Conservation (phyloP, 2,797 vertebrate species). For the Eospalax fontanierii region DNA sequence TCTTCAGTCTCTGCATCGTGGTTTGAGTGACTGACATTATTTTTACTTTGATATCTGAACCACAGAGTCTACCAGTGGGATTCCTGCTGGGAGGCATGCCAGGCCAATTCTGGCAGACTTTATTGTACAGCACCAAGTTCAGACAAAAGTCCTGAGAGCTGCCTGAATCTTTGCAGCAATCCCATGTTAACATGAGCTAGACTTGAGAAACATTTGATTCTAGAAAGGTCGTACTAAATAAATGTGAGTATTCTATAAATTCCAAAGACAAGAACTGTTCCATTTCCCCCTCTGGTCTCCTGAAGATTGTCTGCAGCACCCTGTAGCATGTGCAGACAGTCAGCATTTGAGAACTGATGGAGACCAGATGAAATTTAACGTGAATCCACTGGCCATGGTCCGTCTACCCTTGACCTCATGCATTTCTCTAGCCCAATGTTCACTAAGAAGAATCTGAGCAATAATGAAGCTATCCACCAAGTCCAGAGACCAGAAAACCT, state of each 20-base stretch:
- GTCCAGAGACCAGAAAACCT: slow-evolving; percentile 28
- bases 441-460: slow-evolving; percentile 51
- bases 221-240: slow-evolving; percentile 5
- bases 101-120: slow-evolving; percentile 65
- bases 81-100: slow-evolving; percentile 71
- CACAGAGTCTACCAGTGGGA: slow-evolving; percentile 66
- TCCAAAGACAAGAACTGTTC: neutral
- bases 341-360: slow-evolving; percentile 60
- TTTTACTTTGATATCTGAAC: slow-evolving; percentile 82
- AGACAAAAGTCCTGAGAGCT: slow-evolving; percentile 47
- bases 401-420: slow-evolving; percentile 65
- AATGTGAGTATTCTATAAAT: slow-evolving; percentile 6
- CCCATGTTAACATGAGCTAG: slow-evolving; percentile 6
- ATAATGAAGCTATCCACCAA: slow-evolving; percentile 59
- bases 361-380: slow-evolving; percentile 74
- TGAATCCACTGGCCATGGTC: slow-evolving; percentile 51
- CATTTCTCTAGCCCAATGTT: slow-evolving; percentile 49
- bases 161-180: slow-evolving; percentile 43
- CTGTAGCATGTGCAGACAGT: neutral
- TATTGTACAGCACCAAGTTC: slow-evolving; percentile 60
- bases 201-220: slow-evolving; percentile 52
- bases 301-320: neutral
- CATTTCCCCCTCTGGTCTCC: neutral
- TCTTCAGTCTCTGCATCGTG: slow-evolving; percentile 70
- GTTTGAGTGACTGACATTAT: slow-evolving; percentile 75